phyloP scores from a whole-genome alignment of 2,888 invertebrate species.

The Pharmacophagus antenor region DNA sequence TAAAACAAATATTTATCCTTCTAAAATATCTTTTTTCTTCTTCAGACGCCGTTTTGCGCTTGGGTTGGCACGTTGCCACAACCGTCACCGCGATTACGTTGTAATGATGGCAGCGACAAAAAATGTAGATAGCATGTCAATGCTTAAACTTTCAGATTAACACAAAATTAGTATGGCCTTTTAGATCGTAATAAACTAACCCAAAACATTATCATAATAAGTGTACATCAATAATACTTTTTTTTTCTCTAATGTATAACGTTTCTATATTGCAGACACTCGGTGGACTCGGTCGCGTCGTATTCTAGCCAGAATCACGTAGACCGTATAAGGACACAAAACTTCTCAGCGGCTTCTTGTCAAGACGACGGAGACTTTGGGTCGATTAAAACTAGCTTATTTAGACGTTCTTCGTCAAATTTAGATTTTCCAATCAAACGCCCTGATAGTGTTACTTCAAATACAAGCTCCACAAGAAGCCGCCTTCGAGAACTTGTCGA shows the following conservation, averaged over 20 bases:
- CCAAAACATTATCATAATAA: constrained; percentile 48
- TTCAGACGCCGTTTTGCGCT: constrained; percentile 17
- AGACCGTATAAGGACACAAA: constrained; percentile 80
- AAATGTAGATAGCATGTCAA: not conserved
- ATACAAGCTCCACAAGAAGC: constrained; percentile 77
- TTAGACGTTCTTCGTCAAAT: constrained; percentile 73
- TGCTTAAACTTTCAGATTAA: not conserved
- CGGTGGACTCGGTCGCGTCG: constrained; percentile 82
- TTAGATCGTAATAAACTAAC: no score
- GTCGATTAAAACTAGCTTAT: constrained; percentile 76
- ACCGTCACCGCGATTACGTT: constrained; percentile 23
- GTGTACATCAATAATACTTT: constrained; percentile 38
- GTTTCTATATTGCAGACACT: constrained; percentile 74
- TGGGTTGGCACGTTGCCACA: constrained; percentile 37
- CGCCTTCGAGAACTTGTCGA: constrained; percentile 78
- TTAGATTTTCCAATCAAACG: constrained; percentile 69
- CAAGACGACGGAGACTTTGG: constrained; percentile 77
- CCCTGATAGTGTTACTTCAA: constrained; percentile 74
- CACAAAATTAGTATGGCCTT: no score
- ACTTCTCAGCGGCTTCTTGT: constrained; percentile 79
- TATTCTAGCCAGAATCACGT: constrained; percentile 82
- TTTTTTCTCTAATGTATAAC: constrained; percentile 61
- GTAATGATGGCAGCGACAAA: constrained; percentile 11
- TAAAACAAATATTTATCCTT: not conserved
- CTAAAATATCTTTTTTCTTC: not conserved